Evolutionary conservation across 1,140 invertebrate genomes (phyloP), one percentile per base, ranked within the genome.

Genomic region (Riptortus pedestris): DNA sequence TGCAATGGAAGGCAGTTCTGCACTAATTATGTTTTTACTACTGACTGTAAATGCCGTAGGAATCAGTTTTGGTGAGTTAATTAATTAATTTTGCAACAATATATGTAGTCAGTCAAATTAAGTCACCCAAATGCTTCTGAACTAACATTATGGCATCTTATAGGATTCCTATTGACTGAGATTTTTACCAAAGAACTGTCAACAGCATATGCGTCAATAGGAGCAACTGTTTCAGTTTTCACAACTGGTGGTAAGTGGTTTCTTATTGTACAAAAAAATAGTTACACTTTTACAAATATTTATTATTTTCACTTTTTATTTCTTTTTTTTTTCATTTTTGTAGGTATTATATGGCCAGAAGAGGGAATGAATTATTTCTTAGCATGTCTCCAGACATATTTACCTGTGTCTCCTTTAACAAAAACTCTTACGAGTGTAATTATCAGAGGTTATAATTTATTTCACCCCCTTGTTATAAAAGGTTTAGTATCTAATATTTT

Each of bases 201-300:
- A 31, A 80, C 80, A 4, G 78, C 80, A 47, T 79, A 80, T 71
- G 67, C 79, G 24, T 74, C 79, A 20, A 70, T 82, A 2, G 81
- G 80, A 3, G 75, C 75, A 16, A 79, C 81, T 60, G 80, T 81
- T 65, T 79, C 80, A 0, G 75, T 77, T 61, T 69, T 82, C 12
- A 66, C 77, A 4, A 65, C 77, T 7, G 75, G 76, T 70, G 79
- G 78, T 78, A 70, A 72, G 72, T 71, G 22, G n/a, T n/a, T n/a
- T n/a, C n/a, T n/a, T n/a, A n/a, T n/a, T n/a, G n/a, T n/a, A n/a
- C n/a, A n/a, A n/a, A n/a, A n/a, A n/a, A n/a, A n/a, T n/a, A n/a
- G n/a, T n/a, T n/a, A n/a, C n/a, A n/a, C n/a, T n/a, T n/a, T n/a
- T n/a, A n/a, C n/a, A n/a, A n/a, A n/a, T n/a, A n/a, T n/a, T n/a